phyloP scores from a whole-genome alignment of 2,113 vertebrate species.

The Aramus guarauna region DNA sequence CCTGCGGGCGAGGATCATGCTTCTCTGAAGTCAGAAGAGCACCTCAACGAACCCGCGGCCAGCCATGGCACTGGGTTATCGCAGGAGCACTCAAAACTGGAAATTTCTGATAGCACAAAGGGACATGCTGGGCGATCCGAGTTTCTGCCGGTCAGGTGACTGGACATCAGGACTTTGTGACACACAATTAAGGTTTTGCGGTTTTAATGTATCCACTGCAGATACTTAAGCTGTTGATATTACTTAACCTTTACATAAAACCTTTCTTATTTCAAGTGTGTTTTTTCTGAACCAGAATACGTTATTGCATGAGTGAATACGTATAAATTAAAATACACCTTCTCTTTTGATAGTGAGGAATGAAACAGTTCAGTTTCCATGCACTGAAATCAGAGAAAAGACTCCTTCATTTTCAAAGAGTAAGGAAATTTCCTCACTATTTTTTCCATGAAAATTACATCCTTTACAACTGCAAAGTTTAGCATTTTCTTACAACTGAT shows the following conservation, averaged over 20 bases:
- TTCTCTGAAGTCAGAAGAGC: neutral
- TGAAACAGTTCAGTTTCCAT: neutral
- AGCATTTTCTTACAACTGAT: neutral
- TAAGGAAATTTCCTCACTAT: neutral
- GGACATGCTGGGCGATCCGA: accelerated
- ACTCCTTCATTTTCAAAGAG: neutral
- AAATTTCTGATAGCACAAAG: neutral
- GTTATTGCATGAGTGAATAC: neutral
- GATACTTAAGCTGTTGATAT: neutral
- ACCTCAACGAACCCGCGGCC: accelerated
- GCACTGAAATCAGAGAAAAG: neutral
- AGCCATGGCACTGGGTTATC: accelerated
- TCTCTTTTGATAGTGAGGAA: neutral
- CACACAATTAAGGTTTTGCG: neutral
- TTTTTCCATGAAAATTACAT: neutral
- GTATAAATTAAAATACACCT: neutral
- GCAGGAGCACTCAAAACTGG: accelerated
- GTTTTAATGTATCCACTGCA: neutral
- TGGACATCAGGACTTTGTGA: neutral
- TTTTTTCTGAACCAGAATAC: neutral
- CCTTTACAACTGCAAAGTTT: neutral
- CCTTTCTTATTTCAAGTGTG: neutral
- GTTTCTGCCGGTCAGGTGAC: neutral
- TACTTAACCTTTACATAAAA: neutral
- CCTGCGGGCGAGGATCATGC: neutral